Percentiles rank a stretch among this genome's conserved stretches.
Conservation (phyloP, 1,140 invertebrate genomes). For the Drosophila simulans region DNA sequence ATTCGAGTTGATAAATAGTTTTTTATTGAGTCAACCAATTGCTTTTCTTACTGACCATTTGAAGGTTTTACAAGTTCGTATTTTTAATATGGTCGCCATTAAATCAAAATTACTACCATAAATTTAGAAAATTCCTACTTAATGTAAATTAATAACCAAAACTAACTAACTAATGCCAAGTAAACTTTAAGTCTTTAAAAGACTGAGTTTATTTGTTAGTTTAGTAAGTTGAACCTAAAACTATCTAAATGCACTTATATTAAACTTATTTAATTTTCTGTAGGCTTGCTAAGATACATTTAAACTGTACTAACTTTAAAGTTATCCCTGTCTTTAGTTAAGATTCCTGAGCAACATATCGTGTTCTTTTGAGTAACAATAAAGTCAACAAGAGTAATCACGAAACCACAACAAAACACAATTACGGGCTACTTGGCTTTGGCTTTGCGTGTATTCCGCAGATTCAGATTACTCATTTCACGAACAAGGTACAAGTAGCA, state of each 20-base stretch:
- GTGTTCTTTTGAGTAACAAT: slow-evolving; percentile 10
- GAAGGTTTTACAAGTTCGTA: background rate
- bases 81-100: too few species aligned
- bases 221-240: too few species aligned
- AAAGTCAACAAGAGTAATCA: slow-evolving; percentile 39
- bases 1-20: background rate
- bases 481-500: slow-evolving; percentile 15
- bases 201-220: too few species aligned
- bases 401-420: slow-evolving; percentile 37
- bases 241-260: too few species aligned
- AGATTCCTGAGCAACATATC: slow-evolving; percentile 1
- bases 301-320: background rate
- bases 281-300: background rate
- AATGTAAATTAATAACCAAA: too few species aligned
- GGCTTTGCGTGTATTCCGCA: slow-evolving; percentile 13
- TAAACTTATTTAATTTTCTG: background rate
- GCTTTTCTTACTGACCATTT: background rate
- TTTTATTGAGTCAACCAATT: background rate
- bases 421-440: slow-evolving; percentile 30
- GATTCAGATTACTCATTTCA: slow-evolving; percentile 35
- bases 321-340: background rate
- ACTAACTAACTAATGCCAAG: too few species aligned
- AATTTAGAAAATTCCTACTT: too few species aligned
- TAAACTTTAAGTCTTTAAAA: too few species aligned
- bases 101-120: too few species aligned